phyloP scores from a whole-genome alignment of 2,113 vertebrate species.

The Aptenodytes patagonicus region DNA sequence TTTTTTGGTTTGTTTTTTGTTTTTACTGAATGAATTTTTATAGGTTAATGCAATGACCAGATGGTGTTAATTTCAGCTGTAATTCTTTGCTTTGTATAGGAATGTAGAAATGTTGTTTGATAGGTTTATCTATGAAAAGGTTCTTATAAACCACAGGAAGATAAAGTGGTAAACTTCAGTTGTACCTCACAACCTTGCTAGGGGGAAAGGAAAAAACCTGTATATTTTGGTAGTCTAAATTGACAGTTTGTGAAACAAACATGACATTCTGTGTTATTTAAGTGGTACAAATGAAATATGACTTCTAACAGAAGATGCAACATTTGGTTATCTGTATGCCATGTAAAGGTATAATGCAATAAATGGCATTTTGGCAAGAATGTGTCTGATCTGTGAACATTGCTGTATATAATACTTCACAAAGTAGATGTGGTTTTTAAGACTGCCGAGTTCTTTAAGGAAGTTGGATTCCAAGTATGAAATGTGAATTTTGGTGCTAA shows the following conservation, averaged over 20 bases:
- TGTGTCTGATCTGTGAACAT: not conserved
- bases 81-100: slow-evolving; percentile 67
- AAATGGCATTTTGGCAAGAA: slow-evolving; percentile 65
- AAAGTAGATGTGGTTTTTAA: not conserved
- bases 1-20: not conserved
- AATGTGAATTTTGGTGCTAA: not conserved
- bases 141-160: slow-evolving; percentile 60
- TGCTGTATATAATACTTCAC: not conserved
- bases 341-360: slow-evolving; percentile 61
- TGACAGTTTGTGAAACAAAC: slow-evolving; percentile 68
- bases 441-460: not conserved
- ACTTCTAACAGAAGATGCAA: slow-evolving; percentile 34
- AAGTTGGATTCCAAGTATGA: not conserved
- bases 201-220: slow-evolving; percentile 16
- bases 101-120: slow-evolving; percentile 51
- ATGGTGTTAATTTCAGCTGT: slow-evolving; percentile 68
- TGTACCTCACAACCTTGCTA: slow-evolving; percentile 53
- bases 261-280: slow-evolving; percentile 60
- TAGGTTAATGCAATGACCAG: slow-evolving; percentile 58
- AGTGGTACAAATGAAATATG: slow-evolving; percentile 52
- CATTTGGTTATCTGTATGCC: slow-evolving; percentile 53
- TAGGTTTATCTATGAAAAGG: slow-evolving; percentile 43
- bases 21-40: slow-evolving; percentile 44
- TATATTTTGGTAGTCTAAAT: slow-evolving; percentile 69
- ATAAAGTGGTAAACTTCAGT: slow-evolving; percentile 47